Percentiles rank a stretch among this genome's conserved stretches.
Conservation (phyloP, 2,113 vertebrate genomes). For the Pangasianodon gigas region DNA sequence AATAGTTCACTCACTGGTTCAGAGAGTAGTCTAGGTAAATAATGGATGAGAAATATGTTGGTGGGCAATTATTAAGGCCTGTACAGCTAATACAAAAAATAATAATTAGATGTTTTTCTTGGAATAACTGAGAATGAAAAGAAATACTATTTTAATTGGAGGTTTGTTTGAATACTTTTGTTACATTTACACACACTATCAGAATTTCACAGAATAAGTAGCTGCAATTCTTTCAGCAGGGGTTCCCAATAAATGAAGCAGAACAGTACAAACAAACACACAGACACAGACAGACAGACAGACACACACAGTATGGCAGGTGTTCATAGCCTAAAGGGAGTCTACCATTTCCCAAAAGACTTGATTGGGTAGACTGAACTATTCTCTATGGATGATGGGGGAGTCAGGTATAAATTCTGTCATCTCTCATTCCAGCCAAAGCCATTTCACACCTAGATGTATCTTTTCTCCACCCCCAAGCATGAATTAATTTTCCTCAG, state of each 20-base stretch:
- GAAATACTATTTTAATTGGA: background rate
- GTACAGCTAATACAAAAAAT: background rate
- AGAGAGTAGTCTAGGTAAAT: background rate
- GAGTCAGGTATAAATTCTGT: conserved; percentile 12
- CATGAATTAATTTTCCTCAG: conserved; percentile 42
- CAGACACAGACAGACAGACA: background rate
- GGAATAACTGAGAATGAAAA: background rate
- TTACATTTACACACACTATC: background rate
- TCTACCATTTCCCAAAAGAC: conserved; percentile 9
- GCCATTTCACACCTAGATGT: conserved; percentile 16
- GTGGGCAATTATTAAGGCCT: background rate
- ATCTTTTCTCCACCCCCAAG: conserved; percentile 36
- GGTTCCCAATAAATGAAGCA: background rate
- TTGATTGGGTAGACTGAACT: conserved; percentile 32
- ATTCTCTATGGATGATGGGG: conserved; percentile 3
- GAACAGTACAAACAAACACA: background rate
- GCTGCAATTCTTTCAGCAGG: background rate
- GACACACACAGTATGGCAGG: conserved; percentile 1
- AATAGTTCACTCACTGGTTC: background rate
- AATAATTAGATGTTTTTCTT: background rate
- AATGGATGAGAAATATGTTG: background rate
- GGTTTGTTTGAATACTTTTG: too few species aligned
- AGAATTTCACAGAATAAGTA: background rate
- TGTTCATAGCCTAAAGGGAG: conserved; percentile 28
- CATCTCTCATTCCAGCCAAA: conserved; percentile 36